These are phyloP conservation scores for Danionella dracula DNA, from an alignment of 2,797 vertebrate species.

Conservation along the genomic window DNA sequence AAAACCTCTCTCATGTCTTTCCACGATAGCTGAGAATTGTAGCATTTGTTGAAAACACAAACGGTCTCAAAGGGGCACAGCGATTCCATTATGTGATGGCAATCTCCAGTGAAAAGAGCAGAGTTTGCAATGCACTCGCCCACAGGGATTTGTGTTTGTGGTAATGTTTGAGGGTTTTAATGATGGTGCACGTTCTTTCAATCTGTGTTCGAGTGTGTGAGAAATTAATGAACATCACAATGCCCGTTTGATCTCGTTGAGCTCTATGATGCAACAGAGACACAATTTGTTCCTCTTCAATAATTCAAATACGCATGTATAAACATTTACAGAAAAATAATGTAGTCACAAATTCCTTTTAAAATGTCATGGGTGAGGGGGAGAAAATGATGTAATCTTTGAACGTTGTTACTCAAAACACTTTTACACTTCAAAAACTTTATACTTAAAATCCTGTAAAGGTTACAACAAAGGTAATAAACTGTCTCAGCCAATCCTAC, in stretches of 20 bases:
- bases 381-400: not conserved
- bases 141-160: slow-evolving; percentile 11
- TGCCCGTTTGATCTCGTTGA: slow-evolving; percentile 36
- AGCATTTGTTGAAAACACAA: slow-evolving; percentile 39
- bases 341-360: not conserved
- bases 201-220: slow-evolving; percentile 15
- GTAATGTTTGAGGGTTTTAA: slow-evolving; percentile 15
- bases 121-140: slow-evolving; percentile 29
- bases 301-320: slow-evolving; percentile 2
- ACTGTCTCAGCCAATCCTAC: too few species aligned
- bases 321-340: not conserved
- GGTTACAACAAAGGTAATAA: too few species aligned
- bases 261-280: slow-evolving; percentile 46
- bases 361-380: not conserved
- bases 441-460: too few species aligned
- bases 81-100: slow-evolving; percentile 43
- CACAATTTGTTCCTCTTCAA: slow-evolving; percentile 42
- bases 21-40: slow-evolving; percentile 14
- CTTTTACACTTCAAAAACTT: too few species aligned
- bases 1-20: slow-evolving; percentile 20
- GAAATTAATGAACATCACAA: slow-evolving; percentile 27
- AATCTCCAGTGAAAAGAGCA: slow-evolving; percentile 45
- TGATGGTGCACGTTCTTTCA: slow-evolving; percentile 16
- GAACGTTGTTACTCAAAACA: not conserved
- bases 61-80: slow-evolving; percentile 34